Base-by-base conservation (phyloP, 2,888 invertebrate genomes). In the Formica aserva region DNA sequence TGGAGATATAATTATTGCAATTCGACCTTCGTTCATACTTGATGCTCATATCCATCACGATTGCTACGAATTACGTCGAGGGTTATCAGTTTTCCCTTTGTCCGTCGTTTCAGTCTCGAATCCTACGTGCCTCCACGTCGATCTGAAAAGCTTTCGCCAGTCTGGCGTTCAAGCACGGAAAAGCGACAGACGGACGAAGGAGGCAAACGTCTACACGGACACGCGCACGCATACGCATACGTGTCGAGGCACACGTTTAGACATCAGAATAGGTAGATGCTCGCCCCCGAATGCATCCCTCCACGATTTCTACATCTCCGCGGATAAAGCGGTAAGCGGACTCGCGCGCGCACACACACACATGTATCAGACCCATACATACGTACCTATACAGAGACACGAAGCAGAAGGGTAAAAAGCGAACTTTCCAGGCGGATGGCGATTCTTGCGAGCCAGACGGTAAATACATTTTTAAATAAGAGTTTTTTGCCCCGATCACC, bases 381-480 rank as follows among this genome's bases (percentile, higher is more conserved):
- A 67, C 15, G 6, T 41, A 60, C 66, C 6, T 52, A 66, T 22
- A 66, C 55, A 72, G 32, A 48, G 63, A 41, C n/a, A 41, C 63
- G 69, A 83, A 76, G 85, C 76, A 74, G 85, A 80, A 85, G 86
- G 85, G 87, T 90, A 90, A 91, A 91, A 90, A 87, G 87, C 86
- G 85, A 91, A 91, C 91, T 91, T 90, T 89, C 89, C 91, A 89
- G 89, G 90, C 90, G 89, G 85, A 89, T 83, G 87, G 86, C 87
- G 85, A 89, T 90, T 88, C 90, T 91, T 91, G 91, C 88, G 90
- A 90, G 92, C 91, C 93, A 93, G 92, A 93, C 93, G 92, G 93
- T 93, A 94, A 94, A 94, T 94, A 94, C 92, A 94, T 94, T 94
- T 94, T 94, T 94, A 94, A 94, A 94, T 94, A 94, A 94, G 94